A percentile compares a stretch with the other conserved stretches of the same genome.
Evolutionary conservation across 2,888 invertebrate genomes (phyloP).

Genomic region (Leptinotarsa peninsularis): DNA sequence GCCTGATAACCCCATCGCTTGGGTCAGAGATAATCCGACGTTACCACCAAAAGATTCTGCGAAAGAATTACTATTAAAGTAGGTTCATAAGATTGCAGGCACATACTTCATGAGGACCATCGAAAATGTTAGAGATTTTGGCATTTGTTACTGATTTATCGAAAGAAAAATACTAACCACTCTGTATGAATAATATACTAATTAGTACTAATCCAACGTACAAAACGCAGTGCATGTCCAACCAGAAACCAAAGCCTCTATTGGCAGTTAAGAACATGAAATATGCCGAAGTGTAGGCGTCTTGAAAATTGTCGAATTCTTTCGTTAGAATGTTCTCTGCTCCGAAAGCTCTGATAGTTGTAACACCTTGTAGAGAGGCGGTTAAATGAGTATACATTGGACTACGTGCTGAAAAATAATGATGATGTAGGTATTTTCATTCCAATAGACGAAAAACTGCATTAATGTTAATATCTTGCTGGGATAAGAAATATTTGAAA

Average conservation of each 20-base stretch:
- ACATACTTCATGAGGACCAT: too few species aligned
- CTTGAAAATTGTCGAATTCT: slow-evolving; percentile 74
- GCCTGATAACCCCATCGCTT: slow-evolving; percentile 81
- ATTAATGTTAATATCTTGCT: neutral
- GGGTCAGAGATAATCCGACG: slow-evolving; percentile 83
- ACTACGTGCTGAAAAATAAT: slow-evolving; percentile 73
- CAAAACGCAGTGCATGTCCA: slow-evolving; percentile 75
- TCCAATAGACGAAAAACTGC: neutral
- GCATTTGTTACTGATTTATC: too few species aligned
- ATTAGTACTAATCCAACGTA: slow-evolving; percentile 75
- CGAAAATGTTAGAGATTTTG: too few species aligned
- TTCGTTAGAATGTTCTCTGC: slow-evolving; percentile 71
- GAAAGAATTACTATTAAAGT: slow-evolving; percentile 29
- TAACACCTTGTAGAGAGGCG: slow-evolving; percentile 80
- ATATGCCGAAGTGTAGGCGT: slow-evolving; percentile 79
- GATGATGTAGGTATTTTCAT: neutral
- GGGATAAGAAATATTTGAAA: neutral
- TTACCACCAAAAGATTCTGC: slow-evolving; percentile 75
- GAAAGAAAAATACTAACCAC: slow-evolving; percentile 59
- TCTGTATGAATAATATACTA: slow-evolving; percentile 74
- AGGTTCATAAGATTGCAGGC: too few species aligned
- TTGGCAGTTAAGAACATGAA: slow-evolving; percentile 73
- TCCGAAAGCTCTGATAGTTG: slow-evolving; percentile 80
- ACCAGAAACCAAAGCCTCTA: slow-evolving; percentile 77
- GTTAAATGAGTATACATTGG: slow-evolving; percentile 82